A percentile compares a stretch with the other conserved stretches of the same genome.
Evolutionary conservation across 2,113 vertebrate species (phyloP).

Genomic region (Stercorarius parasiticus): DNA sequence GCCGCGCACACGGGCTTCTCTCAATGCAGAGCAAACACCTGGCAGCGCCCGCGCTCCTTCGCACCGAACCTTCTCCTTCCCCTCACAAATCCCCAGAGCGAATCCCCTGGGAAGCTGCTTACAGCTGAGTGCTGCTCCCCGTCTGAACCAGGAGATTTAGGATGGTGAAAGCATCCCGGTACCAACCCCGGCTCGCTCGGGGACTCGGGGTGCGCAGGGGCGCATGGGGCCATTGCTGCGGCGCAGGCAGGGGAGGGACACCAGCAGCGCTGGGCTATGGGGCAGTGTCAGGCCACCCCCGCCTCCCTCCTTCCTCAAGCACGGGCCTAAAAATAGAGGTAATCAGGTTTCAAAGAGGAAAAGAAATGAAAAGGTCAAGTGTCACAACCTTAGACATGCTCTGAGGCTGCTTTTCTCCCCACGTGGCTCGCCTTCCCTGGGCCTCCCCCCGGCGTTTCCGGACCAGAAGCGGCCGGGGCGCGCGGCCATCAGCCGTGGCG

Average conservation of each 20-base stretch:
- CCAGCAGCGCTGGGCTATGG: rapidly evolving
- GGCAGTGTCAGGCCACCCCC: conserved; percentile 1
- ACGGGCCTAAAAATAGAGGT: conserved; percentile 54
- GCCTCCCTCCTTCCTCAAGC: neutral
- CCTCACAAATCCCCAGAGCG: rapidly evolving
- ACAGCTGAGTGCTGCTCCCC: rapidly evolving
- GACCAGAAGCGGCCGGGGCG: neutral
- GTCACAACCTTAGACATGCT: conserved; percentile 53
- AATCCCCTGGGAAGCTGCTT: neutral
- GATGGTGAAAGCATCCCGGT: neutral
- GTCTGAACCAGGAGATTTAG: neutral
- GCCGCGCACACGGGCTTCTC: neutral
- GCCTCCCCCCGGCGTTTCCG: conserved; percentile 35
- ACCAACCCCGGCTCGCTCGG: rapidly evolving
- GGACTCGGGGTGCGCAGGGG: rapidly evolving
- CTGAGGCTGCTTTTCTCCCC: conserved; percentile 46
- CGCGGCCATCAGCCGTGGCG: neutral
- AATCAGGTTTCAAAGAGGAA: conserved; percentile 71
- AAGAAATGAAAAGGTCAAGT: conserved; percentile 55
- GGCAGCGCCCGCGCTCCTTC: neutral
- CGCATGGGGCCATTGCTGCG: rapidly evolving
- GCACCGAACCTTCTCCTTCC: neutral
- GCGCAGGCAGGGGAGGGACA: neutral
- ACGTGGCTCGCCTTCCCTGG: neutral
- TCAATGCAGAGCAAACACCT: neutral